Percentiles rank a stretch among this genome's conserved stretches.
phyloP scores from a whole-genome alignment of 2,113 vertebrate genomes.

The Mola mola region DNA sequence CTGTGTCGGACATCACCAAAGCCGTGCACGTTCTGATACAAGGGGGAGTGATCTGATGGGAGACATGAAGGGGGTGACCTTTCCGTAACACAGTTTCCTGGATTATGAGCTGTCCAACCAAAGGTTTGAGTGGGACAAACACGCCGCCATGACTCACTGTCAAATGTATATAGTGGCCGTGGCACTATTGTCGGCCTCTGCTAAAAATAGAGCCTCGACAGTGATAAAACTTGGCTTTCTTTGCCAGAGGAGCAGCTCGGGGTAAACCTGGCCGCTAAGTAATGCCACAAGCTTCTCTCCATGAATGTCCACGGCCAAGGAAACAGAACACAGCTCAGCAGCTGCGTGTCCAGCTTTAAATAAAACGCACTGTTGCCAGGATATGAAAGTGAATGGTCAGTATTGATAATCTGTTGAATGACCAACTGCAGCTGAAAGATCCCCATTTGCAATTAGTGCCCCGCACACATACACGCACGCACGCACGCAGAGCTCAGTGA shows the following conservation, averaged over 20 bases:
- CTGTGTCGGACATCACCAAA: slow-evolving; percentile 17
- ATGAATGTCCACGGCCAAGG: background rate
- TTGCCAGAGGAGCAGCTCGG: slow-evolving; percentile 42
- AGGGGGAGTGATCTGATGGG: slow-evolving; percentile 34
- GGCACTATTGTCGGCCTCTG: slow-evolving; percentile 62
- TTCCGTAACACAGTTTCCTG: slow-evolving; percentile 4
- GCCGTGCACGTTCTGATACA: slow-evolving; percentile 32
- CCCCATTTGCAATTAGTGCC: slow-evolving; percentile 42
- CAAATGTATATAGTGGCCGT: slow-evolving; percentile 62
- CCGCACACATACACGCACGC: background rate
- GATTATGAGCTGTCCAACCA: slow-evolving; percentile 38
- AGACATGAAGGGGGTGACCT: slow-evolving; percentile 10
- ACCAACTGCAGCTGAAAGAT: slow-evolving; percentile 21
- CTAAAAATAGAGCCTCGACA: slow-evolving; percentile 68
- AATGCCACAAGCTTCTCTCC: background rate
- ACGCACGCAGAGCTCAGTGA: background rate
- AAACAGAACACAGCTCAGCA: background rate
- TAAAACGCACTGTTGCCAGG: background rate
- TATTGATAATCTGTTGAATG: slow-evolving; percentile 66
- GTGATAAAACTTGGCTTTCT: slow-evolving; percentile 57
- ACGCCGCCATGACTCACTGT: slow-evolving; percentile 65
- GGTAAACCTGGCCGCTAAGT: slow-evolving; percentile 18
- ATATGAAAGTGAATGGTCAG: slow-evolving; percentile 32
- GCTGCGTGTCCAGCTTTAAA: background rate
- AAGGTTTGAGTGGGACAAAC: slow-evolving; percentile 56